Percentiles rank a stretch among this genome's conserved stretches.
Conservation (phyloP, 1,140 invertebrate species). For the Globodera ellingtonae region DNA sequence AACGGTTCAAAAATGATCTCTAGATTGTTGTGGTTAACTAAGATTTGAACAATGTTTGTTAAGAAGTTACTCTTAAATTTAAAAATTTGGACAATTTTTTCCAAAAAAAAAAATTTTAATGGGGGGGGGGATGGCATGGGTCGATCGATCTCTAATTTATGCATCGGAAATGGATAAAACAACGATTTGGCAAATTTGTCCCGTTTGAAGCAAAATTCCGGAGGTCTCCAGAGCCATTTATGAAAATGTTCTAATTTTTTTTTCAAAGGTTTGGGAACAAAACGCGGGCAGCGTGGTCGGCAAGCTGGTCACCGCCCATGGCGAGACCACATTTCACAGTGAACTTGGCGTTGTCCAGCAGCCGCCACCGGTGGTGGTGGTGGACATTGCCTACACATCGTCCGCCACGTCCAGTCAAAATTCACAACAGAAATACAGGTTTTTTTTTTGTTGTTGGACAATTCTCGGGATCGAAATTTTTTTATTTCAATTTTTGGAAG, state of each 20-base stretch:
- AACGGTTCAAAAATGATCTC: too few relatives aligned
- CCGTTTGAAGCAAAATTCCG: not conserved
- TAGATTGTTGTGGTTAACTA: too few relatives aligned
- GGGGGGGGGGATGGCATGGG: too few relatives aligned
- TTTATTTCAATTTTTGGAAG: too few relatives aligned
- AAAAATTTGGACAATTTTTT: not conserved
- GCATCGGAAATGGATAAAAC: too few relatives aligned
- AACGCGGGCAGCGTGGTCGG: constrained; percentile 55
- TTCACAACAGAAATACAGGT: not conserved
- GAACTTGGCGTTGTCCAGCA: constrained; percentile 10
- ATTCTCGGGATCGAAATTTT: too few relatives aligned
- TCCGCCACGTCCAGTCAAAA: not conserved
- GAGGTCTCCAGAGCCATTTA: constrained; percentile 7
- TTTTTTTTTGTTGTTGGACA: not conserved
- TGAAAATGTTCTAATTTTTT: constrained; percentile 49
- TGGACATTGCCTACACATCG: not conserved
- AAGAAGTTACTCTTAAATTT: not conserved
- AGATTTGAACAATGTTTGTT: too few relatives aligned
- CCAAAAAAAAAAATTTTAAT: not conserved
- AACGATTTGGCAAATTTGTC: not conserved
- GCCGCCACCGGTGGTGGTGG: not conserved
- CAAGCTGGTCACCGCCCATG: constrained; percentile 32
- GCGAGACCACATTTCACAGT: constrained; percentile 35
- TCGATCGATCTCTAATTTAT: too few relatives aligned
- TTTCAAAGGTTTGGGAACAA: constrained; percentile 51